Evolutionary conservation across 2,113 vertebrate species (phyloP).

Genomic region (Podarcis cretensis): DNA sequence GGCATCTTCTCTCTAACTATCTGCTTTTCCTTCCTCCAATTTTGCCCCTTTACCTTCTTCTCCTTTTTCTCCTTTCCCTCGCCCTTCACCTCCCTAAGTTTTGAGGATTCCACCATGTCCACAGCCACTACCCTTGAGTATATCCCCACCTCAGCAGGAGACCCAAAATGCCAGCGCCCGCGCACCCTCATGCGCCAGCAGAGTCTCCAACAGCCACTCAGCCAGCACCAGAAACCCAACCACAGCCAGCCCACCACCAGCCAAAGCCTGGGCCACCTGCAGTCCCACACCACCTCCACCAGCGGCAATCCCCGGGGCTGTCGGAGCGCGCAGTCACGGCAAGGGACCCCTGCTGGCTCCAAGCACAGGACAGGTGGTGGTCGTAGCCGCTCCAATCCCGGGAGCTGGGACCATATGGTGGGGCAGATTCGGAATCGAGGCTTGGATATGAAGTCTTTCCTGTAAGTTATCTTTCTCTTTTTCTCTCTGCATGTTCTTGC

Average conservation of each 20-base stretch:
- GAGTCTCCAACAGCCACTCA: conserved; percentile 95
- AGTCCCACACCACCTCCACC: conserved; percentile 76
- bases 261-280: conserved; percentile 95
- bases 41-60: conserved; percentile 80
- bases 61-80: conserved; percentile 79
- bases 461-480: conserved; percentile 85
- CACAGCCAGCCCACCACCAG: conserved; percentile 92
- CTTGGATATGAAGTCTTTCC: conserved; percentile 98
- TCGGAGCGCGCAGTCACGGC: conserved; percentile 76
- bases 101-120: conserved; percentile 91
- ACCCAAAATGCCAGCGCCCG: conserved; percentile 86
- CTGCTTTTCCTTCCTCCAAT: conserved; percentile 82
- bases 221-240: conserved; percentile 84
- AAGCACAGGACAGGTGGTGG: conserved; percentile 84
- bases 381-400: conserved; percentile 85
- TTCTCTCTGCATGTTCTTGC: not conserved
- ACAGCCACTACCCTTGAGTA: conserved; percentile 93
- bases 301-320: conserved; percentile 77
- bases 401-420: conserved; percentile 99
- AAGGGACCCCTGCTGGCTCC: conserved; percentile 81
- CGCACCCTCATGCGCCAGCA: conserved; percentile 94
- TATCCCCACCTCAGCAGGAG: conserved; percentile 88
- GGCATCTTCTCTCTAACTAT: conserved; percentile 86
- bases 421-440: conserved; percentile 96
- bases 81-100: conserved; percentile 83